These are phyloP conservation scores for Halesus radiatus DNA, from an alignment of 1,140 invertebrate species.

Conservation along the genomic window DNA sequence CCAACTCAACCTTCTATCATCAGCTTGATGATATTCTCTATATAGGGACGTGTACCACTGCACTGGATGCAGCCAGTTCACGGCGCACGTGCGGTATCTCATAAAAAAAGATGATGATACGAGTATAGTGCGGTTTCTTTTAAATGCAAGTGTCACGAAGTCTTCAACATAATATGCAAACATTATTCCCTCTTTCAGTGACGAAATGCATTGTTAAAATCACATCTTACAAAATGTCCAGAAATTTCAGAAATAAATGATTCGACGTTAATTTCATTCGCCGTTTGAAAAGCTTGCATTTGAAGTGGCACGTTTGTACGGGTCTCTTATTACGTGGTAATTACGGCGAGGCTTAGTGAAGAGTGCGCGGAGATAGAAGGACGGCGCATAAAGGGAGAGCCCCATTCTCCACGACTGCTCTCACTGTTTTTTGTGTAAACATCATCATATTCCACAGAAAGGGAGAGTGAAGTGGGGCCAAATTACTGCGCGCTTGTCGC, in stretches of 20 bases:
- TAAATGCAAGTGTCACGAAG: too few relatives aligned
- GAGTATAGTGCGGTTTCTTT: too few relatives aligned
- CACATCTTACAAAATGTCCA: too few relatives aligned
- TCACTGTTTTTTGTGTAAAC: constrained; percentile 51
- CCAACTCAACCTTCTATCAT: too few relatives aligned
- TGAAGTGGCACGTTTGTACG: background rate
- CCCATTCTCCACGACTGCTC: constrained; percentile 38
- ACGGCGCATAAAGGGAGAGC: background rate
- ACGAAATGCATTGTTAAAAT: too few relatives aligned
- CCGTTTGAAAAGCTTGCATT: background rate
- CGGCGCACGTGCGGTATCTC: too few relatives aligned
- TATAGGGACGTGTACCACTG: too few relatives aligned
- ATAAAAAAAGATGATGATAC: too few relatives aligned
- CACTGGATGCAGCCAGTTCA: too few relatives aligned
- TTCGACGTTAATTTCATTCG: background rate
- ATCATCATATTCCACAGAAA: constrained; percentile 54
- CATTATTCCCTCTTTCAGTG: too few relatives aligned
- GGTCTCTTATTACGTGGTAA: constrained; percentile 50
- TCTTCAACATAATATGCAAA: too few relatives aligned
- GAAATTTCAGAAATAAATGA: background rate
- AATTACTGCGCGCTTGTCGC: constrained; percentile 47
- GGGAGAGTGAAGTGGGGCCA: constrained; percentile 49
- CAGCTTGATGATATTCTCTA: too few relatives aligned
- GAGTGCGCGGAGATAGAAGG: constrained; percentile 12
- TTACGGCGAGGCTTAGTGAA: constrained; percentile 41